Conservation (phyloP, 2,797 vertebrate genomes). For the Meriones psammophilus region DNA sequence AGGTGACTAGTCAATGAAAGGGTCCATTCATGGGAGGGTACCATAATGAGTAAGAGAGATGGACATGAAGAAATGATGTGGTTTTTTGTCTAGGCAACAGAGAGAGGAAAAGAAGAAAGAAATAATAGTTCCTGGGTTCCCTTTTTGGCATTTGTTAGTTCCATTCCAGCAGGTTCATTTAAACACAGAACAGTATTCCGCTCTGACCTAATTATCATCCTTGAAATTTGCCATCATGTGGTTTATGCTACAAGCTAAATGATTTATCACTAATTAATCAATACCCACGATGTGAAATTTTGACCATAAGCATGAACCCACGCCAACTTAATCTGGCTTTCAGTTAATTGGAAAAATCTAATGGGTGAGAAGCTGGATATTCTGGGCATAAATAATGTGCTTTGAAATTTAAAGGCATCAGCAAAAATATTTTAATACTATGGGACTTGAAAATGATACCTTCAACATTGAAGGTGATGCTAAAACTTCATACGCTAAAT, state of each 20-base stretch:
- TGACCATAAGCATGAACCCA: slow-evolving; percentile 54
- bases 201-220: slow-evolving; percentile 61
- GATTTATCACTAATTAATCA: slow-evolving; percentile 78
- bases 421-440: slow-evolving; percentile 42
- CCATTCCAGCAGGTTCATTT: slow-evolving; percentile 32
- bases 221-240: slow-evolving; percentile 62
- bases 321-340: slow-evolving; percentile 74
- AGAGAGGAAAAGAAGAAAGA: neutral
- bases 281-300: slow-evolving; percentile 58
- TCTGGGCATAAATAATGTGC: slow-evolving; percentile 58
- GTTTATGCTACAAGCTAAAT: slow-evolving; percentile 68
- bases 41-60: neutral
- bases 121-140: neutral
- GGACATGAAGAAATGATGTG: neutral
- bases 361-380: slow-evolving; percentile 45
- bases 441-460: neutral
- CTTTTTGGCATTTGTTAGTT: neutral
- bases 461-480: neutral
- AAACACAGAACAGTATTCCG: slow-evolving; percentile 27
- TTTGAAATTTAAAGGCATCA: slow-evolving; percentile 54
- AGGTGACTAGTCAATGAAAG: neutral
- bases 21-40: neutral
- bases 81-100: neutral
- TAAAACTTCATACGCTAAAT: neutral
- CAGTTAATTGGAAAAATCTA: slow-evolving; percentile 74